Evolutionary conservation across 2,113 vertebrate genomes (phyloP).

Genomic region (Vulpes vulpes): DNA sequence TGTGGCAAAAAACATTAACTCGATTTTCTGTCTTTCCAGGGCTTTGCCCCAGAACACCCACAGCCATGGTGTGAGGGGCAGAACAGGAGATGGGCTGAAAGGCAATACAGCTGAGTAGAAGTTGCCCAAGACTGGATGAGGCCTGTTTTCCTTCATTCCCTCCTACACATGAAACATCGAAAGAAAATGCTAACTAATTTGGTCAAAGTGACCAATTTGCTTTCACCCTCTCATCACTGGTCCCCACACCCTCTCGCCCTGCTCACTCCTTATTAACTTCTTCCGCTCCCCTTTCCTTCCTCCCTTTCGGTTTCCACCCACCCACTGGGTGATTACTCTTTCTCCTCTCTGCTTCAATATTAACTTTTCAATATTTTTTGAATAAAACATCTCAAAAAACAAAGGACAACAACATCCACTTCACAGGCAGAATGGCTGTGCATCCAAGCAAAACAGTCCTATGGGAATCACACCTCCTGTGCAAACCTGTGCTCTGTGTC

Average conservation of each 20-base stretch:
- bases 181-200: slow-evolving; percentile 67
- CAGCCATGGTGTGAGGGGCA: not conserved
- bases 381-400: not conserved
- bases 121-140: not conserved
- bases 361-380: not conserved
- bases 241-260: not conserved
- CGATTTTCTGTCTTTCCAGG: not conserved
- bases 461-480: not conserved
- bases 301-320: not conserved
- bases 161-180: not conserved
- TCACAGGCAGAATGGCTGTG: too few relatives aligned
- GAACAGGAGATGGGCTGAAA: not conserved
- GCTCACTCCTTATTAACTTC: not conserved
- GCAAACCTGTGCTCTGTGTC: not conserved
- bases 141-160: slow-evolving; percentile 6
- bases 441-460: not conserved
- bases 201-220: not conserved
- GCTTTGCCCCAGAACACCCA: not conserved
- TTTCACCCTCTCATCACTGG: not conserved
- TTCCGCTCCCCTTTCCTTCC: not conserved
- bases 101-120: not conserved
- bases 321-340: not conserved
- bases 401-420: not conserved
- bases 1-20: slow-evolving; percentile 20
- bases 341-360: not conserved